phyloP scores from a whole-genome alignment of 1,140 invertebrate species.

The Contarinia nasturtii region DNA sequence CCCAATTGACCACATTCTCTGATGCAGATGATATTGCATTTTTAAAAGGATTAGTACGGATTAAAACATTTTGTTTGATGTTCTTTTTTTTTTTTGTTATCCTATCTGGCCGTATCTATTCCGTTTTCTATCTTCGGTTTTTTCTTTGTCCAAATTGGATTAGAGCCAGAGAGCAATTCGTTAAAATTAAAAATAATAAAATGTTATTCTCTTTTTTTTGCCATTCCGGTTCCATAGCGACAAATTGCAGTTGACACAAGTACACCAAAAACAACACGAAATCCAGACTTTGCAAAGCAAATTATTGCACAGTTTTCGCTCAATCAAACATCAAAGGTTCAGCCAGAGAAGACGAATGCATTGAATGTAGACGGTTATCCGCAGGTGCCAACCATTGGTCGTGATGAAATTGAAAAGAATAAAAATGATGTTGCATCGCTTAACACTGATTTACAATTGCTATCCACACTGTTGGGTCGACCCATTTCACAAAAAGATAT shows the following conservation, averaged over 20 bases:
- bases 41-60: conserved; percentile 26
- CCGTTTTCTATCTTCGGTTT: too few species aligned
- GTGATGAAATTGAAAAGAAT: background rate
- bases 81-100: too few species aligned
- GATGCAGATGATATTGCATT: conserved; percentile 29
- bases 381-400: background rate
- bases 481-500: conserved; percentile 2
- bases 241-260: conserved; percentile 4
- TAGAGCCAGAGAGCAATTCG: background rate
- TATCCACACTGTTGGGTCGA: conserved; percentile 5
- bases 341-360: background rate
- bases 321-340: conserved; percentile 16
- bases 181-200: background rate
- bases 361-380: background rate
- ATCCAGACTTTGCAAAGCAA: conserved; percentile 26
- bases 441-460: conserved; percentile 2
- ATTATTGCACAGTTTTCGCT: conserved; percentile 27
- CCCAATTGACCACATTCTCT: conserved; percentile 23
- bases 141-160: conserved; percentile 1
- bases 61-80: background rate
- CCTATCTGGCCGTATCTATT: too few species aligned
- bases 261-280: conserved; percentile 13
- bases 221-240: conserved; percentile 4
- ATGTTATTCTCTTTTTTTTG: background rate
- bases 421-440: conserved; percentile 2